A percentile compares a stretch with the other conserved stretches of the same genome.
These are phyloP conservation scores for Phainopepla nitens DNA, from an alignment of 2,113 vertebrate genomes.

Conservation along the genomic window DNA sequence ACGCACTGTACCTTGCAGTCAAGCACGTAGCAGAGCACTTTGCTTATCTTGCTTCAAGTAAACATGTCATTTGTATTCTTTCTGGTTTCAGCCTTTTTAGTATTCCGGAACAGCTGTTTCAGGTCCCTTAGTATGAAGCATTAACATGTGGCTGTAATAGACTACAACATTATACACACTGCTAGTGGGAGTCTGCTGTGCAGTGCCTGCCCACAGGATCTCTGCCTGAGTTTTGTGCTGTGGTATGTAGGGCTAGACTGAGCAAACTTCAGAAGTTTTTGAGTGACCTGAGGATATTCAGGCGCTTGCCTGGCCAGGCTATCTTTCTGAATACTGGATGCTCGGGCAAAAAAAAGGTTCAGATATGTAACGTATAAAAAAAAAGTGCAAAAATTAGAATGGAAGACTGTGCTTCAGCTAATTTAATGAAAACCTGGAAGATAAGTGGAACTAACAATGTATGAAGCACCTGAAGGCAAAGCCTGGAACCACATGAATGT, in stretches of 20 bases:
- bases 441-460: not conserved
- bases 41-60: not conserved
- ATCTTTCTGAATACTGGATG: not conserved
- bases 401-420: not conserved
- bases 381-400: not conserved
- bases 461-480: not conserved
- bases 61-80: not conserved
- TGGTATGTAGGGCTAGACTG: not conserved
- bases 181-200: not conserved
- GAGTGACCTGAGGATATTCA: not conserved
- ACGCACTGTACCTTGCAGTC: rapidly evolving
- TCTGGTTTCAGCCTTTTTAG: not conserved
- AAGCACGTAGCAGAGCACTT: not conserved
- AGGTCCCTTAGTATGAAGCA: not conserved
- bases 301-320: not conserved
- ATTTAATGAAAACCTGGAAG: not conserved
- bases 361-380: not conserved
- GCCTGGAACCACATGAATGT: not conserved
- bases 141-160: not conserved
- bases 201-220: rapidly evolving
- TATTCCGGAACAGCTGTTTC: not conserved
- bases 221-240: not conserved
- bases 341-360: not conserved
- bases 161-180: rapidly evolving
- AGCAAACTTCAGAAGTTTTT: not conserved